Evolutionary conservation across 1,140 invertebrate species (phyloP), one percentile per base, ranked within the genome.

Genomic region (Zaprionus nigranus): DNA sequence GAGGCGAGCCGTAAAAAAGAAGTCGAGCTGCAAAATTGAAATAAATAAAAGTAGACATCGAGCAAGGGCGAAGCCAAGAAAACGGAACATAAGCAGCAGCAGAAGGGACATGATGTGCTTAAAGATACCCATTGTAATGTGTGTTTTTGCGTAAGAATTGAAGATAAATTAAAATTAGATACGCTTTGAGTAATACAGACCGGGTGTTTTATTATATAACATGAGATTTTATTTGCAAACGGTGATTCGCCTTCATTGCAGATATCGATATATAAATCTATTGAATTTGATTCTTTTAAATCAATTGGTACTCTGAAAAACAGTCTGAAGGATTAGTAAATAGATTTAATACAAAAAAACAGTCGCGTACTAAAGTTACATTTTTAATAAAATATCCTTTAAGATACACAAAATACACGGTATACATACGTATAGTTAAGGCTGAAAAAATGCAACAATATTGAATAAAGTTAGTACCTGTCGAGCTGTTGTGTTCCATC

Each of bases 391-490:
- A 1, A 34, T 34, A 34, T 34, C 9, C 30, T 34, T 9, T 3
- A 34, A 3, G 7, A 34, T 11, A 9, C 30, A 34, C 2, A 34
- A 13, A 9, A 43, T 34, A 51, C 71, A 67, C 60, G 56, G 60
- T 28, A 46, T 12, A 30, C n/a, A 3, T 20, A 36, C 22, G 20
- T 11, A 11, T 34, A 11, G 17, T 30, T 28, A 9, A 66, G 70
- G 61, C 74, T 56, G 26, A 53, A 69, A 72, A 81, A 81, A 71
- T 73, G 73, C 62, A 78, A 66, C 81, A 84, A 88, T 90, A 88
- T 90, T 88, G 84, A 87, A 87, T 88, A 88, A 88, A 87, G 84
- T 88, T 88, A 87, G 81, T 87, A 81, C 85, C 84, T 76, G 84
- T 75, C 78, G 78, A 71, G 79, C 59, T 87, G 84, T 88, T 87